Evolutionary conservation across 2,797 vertebrate species (phyloP), one percentile per base, ranked within the genome.

Genomic region (Eulemur mongoz): DNA sequence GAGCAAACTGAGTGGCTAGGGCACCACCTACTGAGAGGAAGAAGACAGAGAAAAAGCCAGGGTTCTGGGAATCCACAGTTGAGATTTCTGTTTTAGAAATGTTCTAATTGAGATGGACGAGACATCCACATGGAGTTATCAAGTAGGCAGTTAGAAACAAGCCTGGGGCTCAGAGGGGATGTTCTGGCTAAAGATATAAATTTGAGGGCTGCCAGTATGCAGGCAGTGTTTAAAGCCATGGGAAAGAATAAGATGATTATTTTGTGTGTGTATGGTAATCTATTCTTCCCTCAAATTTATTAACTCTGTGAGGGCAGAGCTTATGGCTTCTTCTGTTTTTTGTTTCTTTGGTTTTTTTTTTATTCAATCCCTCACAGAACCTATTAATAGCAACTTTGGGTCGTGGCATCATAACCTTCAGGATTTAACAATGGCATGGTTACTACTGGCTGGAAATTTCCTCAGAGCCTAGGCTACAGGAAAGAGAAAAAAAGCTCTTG

Each of bases 391-490:
- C 38, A 86, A 92, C 48, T 86, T 82, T 88, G 17, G 69, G 30
- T 70, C 89, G 48, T 89, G 18, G 45, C 48, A 95, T 52, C 61
- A 78, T 0, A 85, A 32, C n/a, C 30, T 87, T 91, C 18, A 93
- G 48, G 22, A 84, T 80, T 94, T 76, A 91, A 91, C 12, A 92
- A 79, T 2, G 59, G 13, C 9, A 54, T 38, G 40, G 54, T 43
- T 83, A 89, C 67, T 93, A 52, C 22, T 70, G 38, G 80, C 8
- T 97, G 63, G 70, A 91, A 93, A 50, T 54, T 75, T 96, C 35
- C 59, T 81, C 43, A 89, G 69, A 48, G 30, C 27, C 40, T 79
- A 57, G 38, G 11, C 1, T 48, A 23, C 48, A 79, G 52, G 65
- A 84, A 8, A 93, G 43, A 89, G 59, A n/a, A 82, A 54, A 54